Evolutionary conservation across 2,797 vertebrate genomes (phyloP), one percentile per base, ranked within the genome.

Genomic region (Acrossocheilus wenchowensis): DNA sequence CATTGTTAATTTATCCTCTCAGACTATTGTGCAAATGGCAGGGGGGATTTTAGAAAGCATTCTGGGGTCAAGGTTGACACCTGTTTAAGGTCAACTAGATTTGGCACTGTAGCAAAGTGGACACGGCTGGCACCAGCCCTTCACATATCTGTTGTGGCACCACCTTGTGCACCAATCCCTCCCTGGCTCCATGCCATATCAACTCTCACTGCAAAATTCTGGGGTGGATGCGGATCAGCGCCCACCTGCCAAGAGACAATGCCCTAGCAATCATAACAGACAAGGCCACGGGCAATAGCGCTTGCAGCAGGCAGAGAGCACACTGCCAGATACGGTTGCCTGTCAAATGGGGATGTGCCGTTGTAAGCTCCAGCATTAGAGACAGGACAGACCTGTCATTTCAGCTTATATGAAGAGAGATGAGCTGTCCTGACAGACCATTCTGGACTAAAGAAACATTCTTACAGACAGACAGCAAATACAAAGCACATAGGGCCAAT

Each of bases 31-130:
- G 14, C 15, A 78, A 60, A 41, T 12, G 41, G 30, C 5, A 21
- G 62, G 26, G n/a, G 30, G 50, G 26, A 30, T 10, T 57, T 75
- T 74, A 26, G 62, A 78, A 69, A 39, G 54, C 54, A 41, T 66
- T 84, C 34, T 12, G 39, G 69, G 10, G 48, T 57, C 2, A 12
- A 52, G 77, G 62, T 52, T 88, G 72, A 60, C 87, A 71, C 54
- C 78, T 36, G 73, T 39, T 84, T 77, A 85, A 84, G 82, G 88
- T 87, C 88, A 86, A 43, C 57, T 74, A 43, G 84, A 84, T 75
- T 68, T 79, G 72, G 69, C 66, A 60, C 77, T 17, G n/a, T 45
- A 48, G 52, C 66, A 69, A 57, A 80, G 66, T 72, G 36, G 26
- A 72, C 84, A 71, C n/a, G 26, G 26, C 52, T 72, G 50, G 50